These are phyloP conservation scores for Corythornis madagascariensis DNA, from an alignment of 2,113 vertebrate genomes.

Conservation along the genomic window DNA sequence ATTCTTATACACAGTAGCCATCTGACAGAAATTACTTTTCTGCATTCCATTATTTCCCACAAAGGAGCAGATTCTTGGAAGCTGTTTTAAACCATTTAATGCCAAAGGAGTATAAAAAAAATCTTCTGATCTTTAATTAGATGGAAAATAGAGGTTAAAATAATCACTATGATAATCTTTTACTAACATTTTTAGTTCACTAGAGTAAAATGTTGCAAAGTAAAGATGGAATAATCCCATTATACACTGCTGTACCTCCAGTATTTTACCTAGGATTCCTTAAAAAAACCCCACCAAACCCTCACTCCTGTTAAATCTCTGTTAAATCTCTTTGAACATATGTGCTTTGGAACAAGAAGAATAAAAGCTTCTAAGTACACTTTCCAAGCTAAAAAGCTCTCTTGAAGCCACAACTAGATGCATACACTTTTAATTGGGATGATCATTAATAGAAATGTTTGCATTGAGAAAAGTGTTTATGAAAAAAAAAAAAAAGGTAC, in stretches of 20 bases:
- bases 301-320: background rate
- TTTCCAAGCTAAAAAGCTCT: background rate
- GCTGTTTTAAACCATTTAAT: background rate
- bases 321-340: background rate
- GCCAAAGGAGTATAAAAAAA: background rate
- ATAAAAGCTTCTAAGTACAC: background rate
- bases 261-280: background rate
- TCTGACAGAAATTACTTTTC: background rate
- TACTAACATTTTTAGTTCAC: background rate
- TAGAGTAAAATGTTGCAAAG: background rate
- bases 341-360: background rate
- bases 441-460: background rate
- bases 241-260: background rate
- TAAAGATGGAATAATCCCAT: background rate
- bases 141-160: background rate
- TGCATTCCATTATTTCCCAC: background rate
- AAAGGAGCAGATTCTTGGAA: background rate
- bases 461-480: background rate
- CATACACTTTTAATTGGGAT: background rate
- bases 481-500: background rate
- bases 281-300: accelerated
- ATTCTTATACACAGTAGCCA: background rate
- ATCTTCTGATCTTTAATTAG: background rate
- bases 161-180: background rate
- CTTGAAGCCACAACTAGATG: background rate